Conservation (phyloP, 2,888 invertebrate genomes). For the Gibbula magus region DNA sequence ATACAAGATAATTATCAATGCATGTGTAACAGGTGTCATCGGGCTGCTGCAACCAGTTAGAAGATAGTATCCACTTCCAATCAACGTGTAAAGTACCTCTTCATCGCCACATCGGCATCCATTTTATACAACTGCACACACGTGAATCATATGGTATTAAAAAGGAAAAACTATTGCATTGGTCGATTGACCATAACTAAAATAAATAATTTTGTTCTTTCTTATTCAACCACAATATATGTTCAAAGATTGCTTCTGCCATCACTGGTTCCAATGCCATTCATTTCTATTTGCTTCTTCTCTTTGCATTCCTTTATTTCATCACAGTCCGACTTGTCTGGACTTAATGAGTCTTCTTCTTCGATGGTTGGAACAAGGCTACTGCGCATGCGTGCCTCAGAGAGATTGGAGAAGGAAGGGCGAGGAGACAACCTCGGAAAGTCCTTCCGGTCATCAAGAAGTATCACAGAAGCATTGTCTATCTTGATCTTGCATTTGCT, state of each 20-base stretch:
- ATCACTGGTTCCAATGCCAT: constrained; percentile 4
- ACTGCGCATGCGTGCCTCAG: constrained; percentile 23
- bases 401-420: constrained; percentile 40
- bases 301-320: neutral
- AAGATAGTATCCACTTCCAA: too few species aligned
- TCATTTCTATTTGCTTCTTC: neutral
- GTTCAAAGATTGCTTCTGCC: neutral
- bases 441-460: constrained; percentile 47
- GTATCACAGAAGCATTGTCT: constrained; percentile 54
- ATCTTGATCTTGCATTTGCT: constrained; percentile 63
- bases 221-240: too few species aligned
- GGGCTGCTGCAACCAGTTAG: too few species aligned
- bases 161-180: too few species aligned
- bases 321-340: neutral
- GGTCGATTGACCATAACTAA: too few species aligned
- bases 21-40: too few species aligned
- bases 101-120: too few species aligned
- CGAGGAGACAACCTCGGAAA: constrained; percentile 45
- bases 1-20: too few species aligned
- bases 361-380: constrained; percentile 17
- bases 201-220: too few species aligned
- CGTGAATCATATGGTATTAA: too few species aligned
- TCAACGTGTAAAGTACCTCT: too few species aligned
- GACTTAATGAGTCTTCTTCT: constrained; percentile 15
- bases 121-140: too few species aligned